These are phyloP conservation scores for Orthonychiurus folsomi DNA, from an alignment of 2,888 invertebrate genomes.

Conservation along the genomic window DNA sequence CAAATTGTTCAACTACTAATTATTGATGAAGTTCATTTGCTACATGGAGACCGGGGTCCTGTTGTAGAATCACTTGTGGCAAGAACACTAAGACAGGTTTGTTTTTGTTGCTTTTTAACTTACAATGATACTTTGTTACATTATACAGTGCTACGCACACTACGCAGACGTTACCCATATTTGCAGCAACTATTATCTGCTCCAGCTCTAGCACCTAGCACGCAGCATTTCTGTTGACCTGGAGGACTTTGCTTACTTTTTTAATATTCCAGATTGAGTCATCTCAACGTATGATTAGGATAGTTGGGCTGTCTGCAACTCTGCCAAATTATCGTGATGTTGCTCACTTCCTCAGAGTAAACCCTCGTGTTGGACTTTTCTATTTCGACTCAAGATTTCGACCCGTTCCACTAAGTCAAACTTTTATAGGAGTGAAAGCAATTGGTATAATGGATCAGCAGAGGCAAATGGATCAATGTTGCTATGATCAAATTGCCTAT, in stretches of 20 bases:
- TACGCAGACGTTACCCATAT: too few species aligned
- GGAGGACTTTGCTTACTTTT: conserved; percentile 12
- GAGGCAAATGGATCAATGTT: conserved; percentile 76
- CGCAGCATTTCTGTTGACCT: too few species aligned
- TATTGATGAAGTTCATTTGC: conserved; percentile 91
- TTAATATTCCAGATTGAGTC: conserved; percentile 75
- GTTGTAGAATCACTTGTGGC: conserved; percentile 96
- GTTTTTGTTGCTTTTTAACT: conserved; percentile 6
- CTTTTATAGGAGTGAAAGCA: conserved; percentile 78
- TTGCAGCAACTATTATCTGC: too few species aligned
- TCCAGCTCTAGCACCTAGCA: too few species aligned
- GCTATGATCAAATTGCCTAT: conserved; percentile 81
- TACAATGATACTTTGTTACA: conserved; percentile 4
- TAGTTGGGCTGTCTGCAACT: conserved; percentile 93
- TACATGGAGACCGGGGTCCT: conserved; percentile 94
- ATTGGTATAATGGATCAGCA: conserved; percentile 53
- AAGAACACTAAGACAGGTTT: conserved; percentile 74
- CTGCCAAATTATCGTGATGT: conserved; percentile 96
- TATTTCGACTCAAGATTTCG: conserved; percentile 90
- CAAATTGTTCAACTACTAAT: conserved; percentile 86
- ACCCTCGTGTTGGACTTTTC: conserved; percentile 81
- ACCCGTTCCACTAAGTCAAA: conserved; percentile 87
- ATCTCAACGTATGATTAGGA: conserved; percentile 88
- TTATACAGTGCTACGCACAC: too few species aligned
- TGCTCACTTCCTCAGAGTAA: conserved; percentile 84